phyloP scores from a whole-genome alignment of 2,888 invertebrate species.

The Pheosia tremula region DNA sequence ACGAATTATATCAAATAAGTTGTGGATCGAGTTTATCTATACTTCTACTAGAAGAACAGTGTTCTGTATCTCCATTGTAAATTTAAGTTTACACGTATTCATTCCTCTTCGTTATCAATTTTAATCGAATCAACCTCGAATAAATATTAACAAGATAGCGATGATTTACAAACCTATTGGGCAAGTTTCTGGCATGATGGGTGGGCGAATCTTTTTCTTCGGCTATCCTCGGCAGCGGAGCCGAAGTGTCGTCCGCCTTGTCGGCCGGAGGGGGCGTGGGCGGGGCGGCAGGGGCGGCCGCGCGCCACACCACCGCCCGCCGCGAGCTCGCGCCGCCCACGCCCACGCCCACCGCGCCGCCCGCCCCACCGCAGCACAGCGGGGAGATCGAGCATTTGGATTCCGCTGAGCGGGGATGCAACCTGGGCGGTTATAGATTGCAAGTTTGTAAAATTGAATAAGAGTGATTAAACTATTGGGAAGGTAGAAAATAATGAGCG shows the following conservation, averaged over 20 bases:
- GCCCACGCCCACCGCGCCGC: constrained; percentile 56
- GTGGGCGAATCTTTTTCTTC: constrained; percentile 94
- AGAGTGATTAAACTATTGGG: too few species aligned
- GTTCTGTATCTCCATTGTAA: too few species aligned
- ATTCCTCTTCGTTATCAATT: too few species aligned
- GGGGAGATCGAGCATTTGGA: constrained; percentile 94
- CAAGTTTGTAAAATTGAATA: too few species aligned
- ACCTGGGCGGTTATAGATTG: constrained; percentile 59
- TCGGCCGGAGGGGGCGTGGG: constrained; percentile 71
- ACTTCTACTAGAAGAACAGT: too few species aligned
- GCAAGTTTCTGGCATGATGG: constrained; percentile 72
- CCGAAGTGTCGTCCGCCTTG: constrained; percentile 72
- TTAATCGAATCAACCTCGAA: too few species aligned
- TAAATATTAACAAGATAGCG: too few species aligned
- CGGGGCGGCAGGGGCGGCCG: constrained; percentile 64
- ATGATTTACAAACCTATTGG: constrained; percentile 51
- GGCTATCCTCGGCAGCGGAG: constrained; percentile 91
- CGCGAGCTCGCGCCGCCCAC: constrained; percentile 61
- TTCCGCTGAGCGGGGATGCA: constrained; percentile 96
- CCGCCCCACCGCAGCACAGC: constrained; percentile 86
- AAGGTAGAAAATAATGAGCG: too few species aligned
- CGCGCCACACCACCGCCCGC: constrained; percentile 57
- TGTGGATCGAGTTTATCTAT: too few species aligned
- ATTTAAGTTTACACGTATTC: too few species aligned
- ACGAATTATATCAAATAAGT: too few species aligned